These are phyloP conservation scores for Hypsopygia costalis DNA, from an alignment of 2,888 invertebrate genomes.

Conservation along the genomic window DNA sequence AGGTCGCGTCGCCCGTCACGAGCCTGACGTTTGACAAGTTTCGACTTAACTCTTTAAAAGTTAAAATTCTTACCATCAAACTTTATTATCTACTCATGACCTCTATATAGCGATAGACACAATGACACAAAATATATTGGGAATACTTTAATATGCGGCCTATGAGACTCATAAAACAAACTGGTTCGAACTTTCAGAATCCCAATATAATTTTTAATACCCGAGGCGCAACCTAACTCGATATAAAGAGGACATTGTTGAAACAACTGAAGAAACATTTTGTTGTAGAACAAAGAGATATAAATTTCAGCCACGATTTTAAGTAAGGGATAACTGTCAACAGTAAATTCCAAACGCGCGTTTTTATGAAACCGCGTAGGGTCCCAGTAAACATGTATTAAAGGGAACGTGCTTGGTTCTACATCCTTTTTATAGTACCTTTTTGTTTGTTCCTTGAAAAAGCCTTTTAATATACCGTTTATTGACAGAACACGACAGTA, in stretches of 20 bases:
- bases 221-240: no score
- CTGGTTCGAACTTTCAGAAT: no score
- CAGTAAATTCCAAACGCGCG: conserved; percentile 7
- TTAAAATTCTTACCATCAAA: no score
- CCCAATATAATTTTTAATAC: no score
- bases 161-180: no score
- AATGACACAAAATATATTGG: no score
- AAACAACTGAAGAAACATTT: no score
- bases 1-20: conserved; percentile 39
- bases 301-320: conserved; percentile 7
- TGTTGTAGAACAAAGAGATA: conserved; percentile 7
- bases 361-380: conserved; percentile 6
- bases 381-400: conserved; percentile 4
- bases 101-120: no score
- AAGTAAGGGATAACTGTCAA: conserved; percentile 3
- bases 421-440: conserved; percentile 5
- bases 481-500: conserved; percentile 13
- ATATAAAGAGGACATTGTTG: no score
- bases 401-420: neutral
- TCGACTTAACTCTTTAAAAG: conserved; percentile 24
- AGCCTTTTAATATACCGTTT: conserved; percentile 13
- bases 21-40: conserved; percentile 34
- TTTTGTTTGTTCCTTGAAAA: conserved; percentile 6
- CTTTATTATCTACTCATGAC: no score
- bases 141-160: no score